Base-by-base conservation (phyloP, 2,797 vertebrate species). In the Rhinogobio ventralis region DNA sequence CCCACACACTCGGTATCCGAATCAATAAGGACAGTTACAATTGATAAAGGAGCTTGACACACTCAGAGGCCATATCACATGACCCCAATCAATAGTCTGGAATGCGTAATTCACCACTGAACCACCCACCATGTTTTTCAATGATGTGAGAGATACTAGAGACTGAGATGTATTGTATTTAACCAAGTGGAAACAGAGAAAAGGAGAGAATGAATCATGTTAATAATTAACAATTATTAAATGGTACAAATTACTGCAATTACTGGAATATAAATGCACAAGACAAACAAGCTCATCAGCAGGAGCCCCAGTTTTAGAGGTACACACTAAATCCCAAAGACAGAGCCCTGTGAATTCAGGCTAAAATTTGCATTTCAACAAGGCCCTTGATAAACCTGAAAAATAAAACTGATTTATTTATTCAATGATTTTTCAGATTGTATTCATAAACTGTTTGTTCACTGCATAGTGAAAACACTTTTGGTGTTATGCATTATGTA, bases 41-140 rank as follows among this genome's bases (percentile, higher is more conserved):
- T 79, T 87, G 85, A 89, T 90, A 89, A 91, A 86, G 88, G 83
- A 90, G 87, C 86, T 45, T 75, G 45, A 87, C 79, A 90, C 72
- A 64, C 81, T 17, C 85, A 89, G 88, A 83, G 81, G 89, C 55
- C 74, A 86, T 84, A 89, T 92, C 92, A 92, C 90, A 88, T 88
- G 87, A 87, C 86, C 71, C 25, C 46, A 73, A 91, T 94, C 93
- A 82, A 94, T 94, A 90, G 51, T 67, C 86, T 72, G 90, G 82
- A 90, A 90, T 86, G 86, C 45, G 74, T 89, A 89, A 92, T 91
- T 91, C 84, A 91, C 87, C 89, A 85, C 87, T 74, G 76, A 91
- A 87, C 86, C 79, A 72, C 84, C 83, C 86, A 60, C 89, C 78
- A 80, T 78, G 79, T 79, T 75, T 75, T 28, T 60, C 73, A 81